Base-by-base conservation (phyloP, 2,888 invertebrate species). In the Meteorus cinctellus region DNA sequence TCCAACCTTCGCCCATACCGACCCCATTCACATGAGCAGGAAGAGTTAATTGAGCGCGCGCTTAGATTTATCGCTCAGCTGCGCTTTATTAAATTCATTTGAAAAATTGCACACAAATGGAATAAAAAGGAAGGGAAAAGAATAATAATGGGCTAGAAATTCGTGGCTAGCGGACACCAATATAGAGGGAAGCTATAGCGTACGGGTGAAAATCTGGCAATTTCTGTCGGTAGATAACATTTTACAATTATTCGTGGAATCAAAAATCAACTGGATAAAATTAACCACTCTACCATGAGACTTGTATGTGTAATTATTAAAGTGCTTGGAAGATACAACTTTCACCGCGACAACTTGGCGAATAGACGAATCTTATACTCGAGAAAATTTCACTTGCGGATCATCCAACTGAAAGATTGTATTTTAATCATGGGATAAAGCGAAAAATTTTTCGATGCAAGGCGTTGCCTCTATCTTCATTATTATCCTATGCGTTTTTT, bases 81-180 rank as follows among this genome's bases (percentile, higher is more conserved):
- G 79, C 84, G 83, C 84, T 85, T 85, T 84, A 85, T 85, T 85
- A 84, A 85, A 85, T 85, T 83, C 82, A 77, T 77, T 72, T 77
- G 36, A 69, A 51, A 69, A 69, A 69, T 69, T 69, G 34, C 69
- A 69, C 69, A 55, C 48, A n/a, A 36, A 65, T 19, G 36, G 19
- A 24, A 55, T 27, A 68, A 68, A 36, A 27, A 24, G 4, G 19
- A 29, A 27, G 16, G 24, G 24, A 19, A 12, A 41, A 45, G 12
- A 34, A 65, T 19, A 27, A 6, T 24, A 29, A 27, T 24, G 12
- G 12, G 16, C 1, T 3, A 34, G 2, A 29, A 29, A 29, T 6
- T 34, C 4, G 12, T 14, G 16, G 60, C 27, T 1, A 14, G 27
- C 4, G 10, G 19, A 24, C 10, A 19, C n/a, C 4, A 55, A 6